Conservation (phyloP, 2,888 invertebrate species). For the Drosophila barbarae region DNA sequence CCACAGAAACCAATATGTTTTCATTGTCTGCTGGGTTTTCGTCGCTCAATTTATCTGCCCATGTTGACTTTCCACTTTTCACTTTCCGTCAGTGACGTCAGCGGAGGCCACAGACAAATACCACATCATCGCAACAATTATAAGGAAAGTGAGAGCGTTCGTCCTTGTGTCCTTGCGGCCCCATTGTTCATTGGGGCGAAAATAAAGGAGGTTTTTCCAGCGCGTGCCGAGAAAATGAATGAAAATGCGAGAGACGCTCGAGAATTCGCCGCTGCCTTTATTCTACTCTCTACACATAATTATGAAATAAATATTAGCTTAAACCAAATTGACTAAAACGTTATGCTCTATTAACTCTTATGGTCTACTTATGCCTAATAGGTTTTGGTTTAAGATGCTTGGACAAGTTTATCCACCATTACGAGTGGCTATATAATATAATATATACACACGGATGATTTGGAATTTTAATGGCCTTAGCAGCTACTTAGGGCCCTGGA, state of each 20-base stretch:
- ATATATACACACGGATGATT: conserved; percentile 35
- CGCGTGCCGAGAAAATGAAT: conserved; percentile 31
- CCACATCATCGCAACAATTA: conserved; percentile 51
- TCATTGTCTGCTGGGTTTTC: conserved; percentile 33
- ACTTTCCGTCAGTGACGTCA: conserved; percentile 50
- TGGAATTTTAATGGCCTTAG: conserved; percentile 46
- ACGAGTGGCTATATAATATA: conserved; percentile 34
- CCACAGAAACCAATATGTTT: conserved; percentile 51
- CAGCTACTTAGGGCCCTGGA: conserved; percentile 37
- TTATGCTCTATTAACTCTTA: conserved; percentile 70
- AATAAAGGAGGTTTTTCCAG: conserved; percentile 27
- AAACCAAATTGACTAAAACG: conserved; percentile 66
- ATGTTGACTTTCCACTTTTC: conserved; percentile 43
- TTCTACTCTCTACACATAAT: conserved; percentile 55
- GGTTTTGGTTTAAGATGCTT: conserved; percentile 56
- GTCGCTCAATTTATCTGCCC: conserved; percentile 46
- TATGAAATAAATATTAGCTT: conserved; percentile 67
- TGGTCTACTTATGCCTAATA: conserved; percentile 35
- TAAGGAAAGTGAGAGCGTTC: conserved; percentile 43
- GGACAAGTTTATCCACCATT: conserved; percentile 44
- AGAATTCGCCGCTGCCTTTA: conserved; percentile 45
- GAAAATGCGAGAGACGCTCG: conserved; percentile 22
- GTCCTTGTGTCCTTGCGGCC: conserved; percentile 65
- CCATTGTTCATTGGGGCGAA: conserved; percentile 52
- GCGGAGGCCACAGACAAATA: conserved; percentile 27